Evolutionary conservation across 2,888 invertebrate species (phyloP).

Genomic region (Ichneumoninae sp.): DNA sequence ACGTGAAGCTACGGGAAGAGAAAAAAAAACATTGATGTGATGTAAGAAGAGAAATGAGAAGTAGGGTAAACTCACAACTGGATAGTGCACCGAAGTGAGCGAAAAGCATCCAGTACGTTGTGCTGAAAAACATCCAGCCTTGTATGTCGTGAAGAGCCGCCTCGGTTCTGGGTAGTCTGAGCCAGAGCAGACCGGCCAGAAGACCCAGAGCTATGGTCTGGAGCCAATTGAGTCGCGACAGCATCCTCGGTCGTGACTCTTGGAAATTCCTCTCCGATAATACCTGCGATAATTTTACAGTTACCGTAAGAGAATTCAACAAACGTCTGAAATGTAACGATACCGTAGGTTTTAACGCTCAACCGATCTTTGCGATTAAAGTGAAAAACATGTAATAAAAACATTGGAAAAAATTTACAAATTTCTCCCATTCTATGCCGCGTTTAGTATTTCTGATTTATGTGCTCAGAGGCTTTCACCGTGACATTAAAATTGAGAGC

Average conservation of each 20-base stretch:
- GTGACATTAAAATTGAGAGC: conserved; percentile 32
- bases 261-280: conserved; percentile 91
- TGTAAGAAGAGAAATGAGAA: background rate
- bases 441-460: background rate
- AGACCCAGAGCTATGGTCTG: conserved; percentile 90
- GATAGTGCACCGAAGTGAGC: conserved; percentile 91
- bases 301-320: background rate
- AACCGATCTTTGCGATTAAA: background rate
- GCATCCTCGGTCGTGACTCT: conserved; percentile 90
- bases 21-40: background rate
- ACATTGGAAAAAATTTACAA: conserved; percentile 21
- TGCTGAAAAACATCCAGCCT: conserved; percentile 94
- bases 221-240: conserved; percentile 91
- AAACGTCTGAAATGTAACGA: background rate
- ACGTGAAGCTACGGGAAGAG: background rate
- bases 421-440: background rate
- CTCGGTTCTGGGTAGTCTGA: conserved; percentile 91
- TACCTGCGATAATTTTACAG: conserved; percentile 83
- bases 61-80: conserved; percentile 88
- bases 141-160: conserved; percentile 91
- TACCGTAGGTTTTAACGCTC: background rate
- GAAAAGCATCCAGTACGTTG: conserved; percentile 93
- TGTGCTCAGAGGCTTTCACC: background rate
- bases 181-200: conserved; percentile 92
- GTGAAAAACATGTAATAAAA: background rate